Base-by-base conservation (phyloP, 1,140 invertebrate species). In the Samia ricini region DNA sequence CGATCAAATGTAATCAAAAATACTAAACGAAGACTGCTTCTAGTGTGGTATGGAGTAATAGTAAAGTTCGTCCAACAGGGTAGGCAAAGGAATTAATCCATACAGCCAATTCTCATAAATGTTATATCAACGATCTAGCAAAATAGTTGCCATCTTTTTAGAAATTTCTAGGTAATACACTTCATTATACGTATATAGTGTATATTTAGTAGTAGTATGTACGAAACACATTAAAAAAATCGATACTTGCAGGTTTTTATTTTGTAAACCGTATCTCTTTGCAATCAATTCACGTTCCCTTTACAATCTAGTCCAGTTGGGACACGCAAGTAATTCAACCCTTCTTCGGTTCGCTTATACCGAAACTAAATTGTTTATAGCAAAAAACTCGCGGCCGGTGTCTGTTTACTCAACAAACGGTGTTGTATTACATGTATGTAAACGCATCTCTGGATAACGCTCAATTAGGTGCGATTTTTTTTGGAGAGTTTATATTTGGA, bases 331-430 rank as follows among this genome's bases (percentile, higher is more conserved):
- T 69, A 83, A 85, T 73, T 59, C 67, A 79, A 83, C 69, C 74
- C 79, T 18, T 67, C 68, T 42, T 58, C 68, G 63, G 62, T 56
- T 62, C 66, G 33, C n/a, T 42, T 42, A 15, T 66, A 59, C 65
- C 68, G 67, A 73, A 76, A 72, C 74, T 71, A 79, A 80, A 82
- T 71, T 77, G 78, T 80, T 82, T 81, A 77, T 66, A 63, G 65
- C 69, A 72, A 70, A 73, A 77, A 80, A 80, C 74, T 75, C 72
- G 63, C 70, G 69, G 57, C 63, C 59, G 72, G 68, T 79, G 71
- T 83, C 72, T 52, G 70, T 71, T 83, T 81, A 75, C 80, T 64
- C 66, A 69, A 72, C 72, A 71, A 69, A 61, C 62, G 49, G 64
- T 65, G 62, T 82, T 76, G 60, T 64, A 67, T 79, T 74, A 77